phyloP scores from a whole-genome alignment of 2,113 vertebrate species.

The Callopanchax toddi region DNA sequence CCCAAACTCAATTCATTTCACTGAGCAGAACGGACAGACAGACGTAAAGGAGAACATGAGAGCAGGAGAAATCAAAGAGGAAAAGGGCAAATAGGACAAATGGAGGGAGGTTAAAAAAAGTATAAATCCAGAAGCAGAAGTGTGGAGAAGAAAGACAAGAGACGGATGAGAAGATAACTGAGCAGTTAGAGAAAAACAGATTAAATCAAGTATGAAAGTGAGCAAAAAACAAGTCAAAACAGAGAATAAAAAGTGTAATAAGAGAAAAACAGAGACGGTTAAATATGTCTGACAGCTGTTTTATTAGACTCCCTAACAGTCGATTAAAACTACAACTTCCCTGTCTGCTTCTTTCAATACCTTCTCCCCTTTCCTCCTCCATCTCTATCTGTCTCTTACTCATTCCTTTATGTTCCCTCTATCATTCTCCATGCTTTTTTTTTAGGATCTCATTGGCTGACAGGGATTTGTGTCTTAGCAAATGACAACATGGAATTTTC shows the following conservation, averaged over 20 bases:
- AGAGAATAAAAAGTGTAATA: slow-evolving; percentile 37
- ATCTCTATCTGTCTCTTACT: slow-evolving; percentile 11
- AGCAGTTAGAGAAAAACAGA: slow-evolving; percentile 10
- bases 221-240: slow-evolving; percentile 12
- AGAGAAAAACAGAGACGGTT: slow-evolving; percentile 51
- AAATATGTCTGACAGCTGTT: slow-evolving; percentile 80
- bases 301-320: slow-evolving; percentile 70
- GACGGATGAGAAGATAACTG: slow-evolving; percentile 38
- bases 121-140: neutral
- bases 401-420: neutral
- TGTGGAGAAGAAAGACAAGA: slow-evolving; percentile 11
- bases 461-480: slow-evolving; percentile 59
- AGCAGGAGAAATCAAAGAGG: neutral
- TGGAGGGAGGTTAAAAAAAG: neutral
- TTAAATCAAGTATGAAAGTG: slow-evolving; percentile 12
- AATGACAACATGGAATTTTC: slow-evolving; percentile 81
- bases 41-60: slow-evolving; percentile 6
- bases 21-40: slow-evolving; percentile 3
- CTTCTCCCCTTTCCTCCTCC: slow-evolving; percentile 33
- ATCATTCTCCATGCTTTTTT: slow-evolving; percentile 16
- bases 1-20: slow-evolving; percentile 32
- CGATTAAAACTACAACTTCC: slow-evolving; percentile 51
- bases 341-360: slow-evolving; percentile 37
- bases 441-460: slow-evolving; percentile 59
- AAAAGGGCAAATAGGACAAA: slow-evolving; percentile 9